Base-by-base conservation (phyloP, 1,140 invertebrate species). In the Globodera ellingtonae region DNA sequence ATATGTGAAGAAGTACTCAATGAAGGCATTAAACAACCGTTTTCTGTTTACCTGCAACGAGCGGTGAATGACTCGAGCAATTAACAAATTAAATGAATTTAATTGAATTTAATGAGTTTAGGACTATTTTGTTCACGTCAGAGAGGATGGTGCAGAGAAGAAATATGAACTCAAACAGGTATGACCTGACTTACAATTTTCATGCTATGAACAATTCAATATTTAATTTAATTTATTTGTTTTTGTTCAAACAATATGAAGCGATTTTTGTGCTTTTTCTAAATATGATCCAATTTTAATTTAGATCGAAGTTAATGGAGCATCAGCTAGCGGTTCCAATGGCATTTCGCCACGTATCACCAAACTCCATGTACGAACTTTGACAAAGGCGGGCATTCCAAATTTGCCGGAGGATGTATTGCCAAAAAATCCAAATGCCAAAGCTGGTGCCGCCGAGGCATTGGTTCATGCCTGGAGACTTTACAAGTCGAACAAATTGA, bases 221-320 rank as follows among this genome's bases (percentile, higher is more conserved):
- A 35, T 35, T 35, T 35, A 35, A 2, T 35, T 35, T 35, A 35
- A 35, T 35, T 35, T 35, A 35, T 35, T 35, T 35, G 1, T 24
- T 24, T 24, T 24, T 24, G 24, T 24, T 24, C 24, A 35, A 35
- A 35, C 3, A 35, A 35, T 35, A 35, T 35, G 0, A 3, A 35
- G 1, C 35, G 35, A 35, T 35, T 35, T 35, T 35, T 35, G 35
- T 35, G 35, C 35, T 35, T 35, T 35, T 35, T 35, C 35, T 35
- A 35, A 35, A 35, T 35, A 3, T 2, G 35, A 35, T 35, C 35
- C 1, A 35, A 35, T 35, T 3, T 35, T 35, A 35, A 35, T 35
- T 35, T 35, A 98, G 92, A 94, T 98, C 84, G 96, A 98, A 92
- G 93, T 97, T 87, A 98, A 98, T 92, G 95, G 95, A 84, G 96